Base-by-base conservation (phyloP, 2,113 vertebrate genomes). In the Atrichornis clamosus region DNA sequence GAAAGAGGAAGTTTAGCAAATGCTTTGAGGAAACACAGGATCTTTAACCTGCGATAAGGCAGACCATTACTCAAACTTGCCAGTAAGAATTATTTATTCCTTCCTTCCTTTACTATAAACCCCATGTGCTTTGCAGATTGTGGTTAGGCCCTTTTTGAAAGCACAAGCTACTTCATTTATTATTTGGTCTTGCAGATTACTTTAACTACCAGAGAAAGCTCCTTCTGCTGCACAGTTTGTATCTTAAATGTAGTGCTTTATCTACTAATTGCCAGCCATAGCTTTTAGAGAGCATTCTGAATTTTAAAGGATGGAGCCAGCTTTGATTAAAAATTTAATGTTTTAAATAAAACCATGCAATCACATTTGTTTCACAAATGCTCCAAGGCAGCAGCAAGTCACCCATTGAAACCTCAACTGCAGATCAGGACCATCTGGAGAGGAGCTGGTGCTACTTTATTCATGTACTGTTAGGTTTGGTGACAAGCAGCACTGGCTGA, bases 211-310 rank as follows among this genome's bases (percentile, higher is more conserved):
- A 73, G 23, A 72, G 53, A 46, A 80, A 88, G 63, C 76, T 65
- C 84, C 75, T 90, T 65, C 81, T 93, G 87, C 52, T 90, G 75
- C 17, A 2, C 8, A 55, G 59, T 73, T 96, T 62, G 64, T 52
- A 82, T 24, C 41, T 84, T 86, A 83, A 87, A 76, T 63, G 87
- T 35, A 74, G 74, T 50, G 33, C 42, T 94, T 91, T 77, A 90
- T 94, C 90, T 96, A 46, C 85, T 91, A 95, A 97, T 86, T 93
- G 84, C 85, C 89, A 94, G 75, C 78, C 78, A 59, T 6, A 89
- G 90, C 76, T 92, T 90, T 81, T 78, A 78, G 91, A 92, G 69
- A 96, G 41, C 69, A 78, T 84, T 84, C 88, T 0, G 0, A 91
- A 76, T 87, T 89, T 76, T 93, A 62, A 94, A 80, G 91, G 26